A percentile compares a stretch with the other conserved stretches of the same genome.
Evolutionary conservation across 2,797 vertebrate species (phyloP).

Genomic region (Malurus leucopterus): DNA sequence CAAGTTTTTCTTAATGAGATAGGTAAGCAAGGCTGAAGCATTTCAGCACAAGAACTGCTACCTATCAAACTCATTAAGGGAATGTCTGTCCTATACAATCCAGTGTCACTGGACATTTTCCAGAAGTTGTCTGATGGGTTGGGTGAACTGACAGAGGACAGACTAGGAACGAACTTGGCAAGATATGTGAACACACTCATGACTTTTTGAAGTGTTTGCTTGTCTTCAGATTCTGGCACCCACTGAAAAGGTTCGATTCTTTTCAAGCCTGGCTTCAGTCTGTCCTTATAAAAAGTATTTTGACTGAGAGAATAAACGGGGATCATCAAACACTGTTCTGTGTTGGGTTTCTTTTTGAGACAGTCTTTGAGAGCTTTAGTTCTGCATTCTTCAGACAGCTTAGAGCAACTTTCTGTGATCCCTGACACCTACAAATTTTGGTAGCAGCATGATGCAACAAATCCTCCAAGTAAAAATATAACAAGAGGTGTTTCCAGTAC

Average conservation of each 20-base stretch:
- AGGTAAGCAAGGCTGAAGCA: not conserved
- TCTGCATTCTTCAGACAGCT: not conserved
- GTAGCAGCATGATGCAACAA: not conserved
- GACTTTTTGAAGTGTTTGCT: not conserved
- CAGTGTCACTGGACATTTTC: slow-evolving; percentile 30
- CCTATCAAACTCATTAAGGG: slow-evolving; percentile 23
- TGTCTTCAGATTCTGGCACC: slow-evolving; percentile 24
- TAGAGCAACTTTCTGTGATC: not conserved
- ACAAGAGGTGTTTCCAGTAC: not conserved
- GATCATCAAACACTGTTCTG: not conserved
- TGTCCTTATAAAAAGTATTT: not conserved
- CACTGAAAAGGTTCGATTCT: slow-evolving; percentile 4
- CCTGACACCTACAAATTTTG: not conserved
- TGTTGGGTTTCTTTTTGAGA: not conserved
- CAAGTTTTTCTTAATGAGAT: not conserved
- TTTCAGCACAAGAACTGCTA: slow-evolving; percentile 35
- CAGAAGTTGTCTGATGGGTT: slow-evolving; percentile 14
- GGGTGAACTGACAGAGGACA: slow-evolving; percentile 24
- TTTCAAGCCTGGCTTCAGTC: not conserved
- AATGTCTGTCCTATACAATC: slow-evolving; percentile 2
- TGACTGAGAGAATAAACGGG: not conserved
- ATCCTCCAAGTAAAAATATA: not conserved
- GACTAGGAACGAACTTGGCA: slow-evolving; percentile 15
- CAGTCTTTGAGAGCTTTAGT: not conserved
- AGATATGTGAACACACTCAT: not conserved